Conservation (phyloP, 1,140 invertebrate genomes). For the Drosophila fuyamai region DNA sequence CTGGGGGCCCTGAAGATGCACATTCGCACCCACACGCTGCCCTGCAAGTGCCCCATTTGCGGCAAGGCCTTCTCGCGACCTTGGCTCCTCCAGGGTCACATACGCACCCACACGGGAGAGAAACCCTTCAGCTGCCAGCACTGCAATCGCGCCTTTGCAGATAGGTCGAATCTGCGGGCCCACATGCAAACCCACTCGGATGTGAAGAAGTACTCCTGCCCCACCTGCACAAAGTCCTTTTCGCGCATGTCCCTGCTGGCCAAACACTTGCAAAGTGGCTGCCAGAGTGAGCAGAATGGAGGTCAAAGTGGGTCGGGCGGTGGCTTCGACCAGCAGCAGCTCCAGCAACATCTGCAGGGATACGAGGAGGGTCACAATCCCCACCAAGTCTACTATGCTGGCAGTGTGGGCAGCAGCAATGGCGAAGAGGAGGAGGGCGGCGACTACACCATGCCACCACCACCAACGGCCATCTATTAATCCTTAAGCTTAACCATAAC, state of each 20-base stretch:
- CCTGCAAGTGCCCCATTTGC: conserved; percentile 98
- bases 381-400: conserved; percentile 64
- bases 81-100: conserved; percentile 98
- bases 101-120: conserved; percentile 97
- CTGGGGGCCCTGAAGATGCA: conserved; percentile 99
- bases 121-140: conserved; percentile 98
- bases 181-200: conserved; percentile 99
- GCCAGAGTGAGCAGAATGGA: conserved; percentile 84
- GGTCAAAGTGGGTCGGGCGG: not conserved
- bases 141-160: conserved; percentile 97
- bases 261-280: conserved; percentile 97
- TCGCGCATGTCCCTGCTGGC: conserved; percentile 97
- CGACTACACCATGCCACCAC: conserved; percentile 42
- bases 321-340: conserved; percentile 69
- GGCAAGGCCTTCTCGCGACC: conserved; percentile 99
- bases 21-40: conserved; percentile 98
- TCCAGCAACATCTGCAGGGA: conserved; percentile 68
- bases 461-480: conserved; percentile 49
- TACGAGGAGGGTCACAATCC: conserved; percentile 56
- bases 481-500: not conserved
- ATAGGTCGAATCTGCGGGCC: conserved; percentile 97
- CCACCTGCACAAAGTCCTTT: conserved; percentile 97
- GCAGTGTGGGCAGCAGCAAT: conserved; percentile 73
- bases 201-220: conserved; percentile 98
- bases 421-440: conserved; percentile 67